Evolutionary conservation across 1,140 invertebrate species (phyloP).

Genomic region (Trissolcus basalis): DNA sequence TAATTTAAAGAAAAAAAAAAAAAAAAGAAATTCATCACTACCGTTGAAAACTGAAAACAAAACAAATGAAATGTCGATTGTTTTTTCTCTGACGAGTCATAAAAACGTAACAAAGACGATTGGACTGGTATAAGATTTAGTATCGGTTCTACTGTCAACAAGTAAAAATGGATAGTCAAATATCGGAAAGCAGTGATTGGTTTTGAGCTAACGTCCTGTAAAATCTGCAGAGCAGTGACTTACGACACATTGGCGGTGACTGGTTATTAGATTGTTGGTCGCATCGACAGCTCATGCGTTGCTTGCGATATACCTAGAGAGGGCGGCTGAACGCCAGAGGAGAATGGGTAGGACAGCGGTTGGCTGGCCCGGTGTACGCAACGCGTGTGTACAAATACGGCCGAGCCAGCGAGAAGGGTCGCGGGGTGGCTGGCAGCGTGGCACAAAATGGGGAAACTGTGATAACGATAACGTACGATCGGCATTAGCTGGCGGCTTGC

Average conservation of each 20-base stretch:
- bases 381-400: conserved; percentile 63
- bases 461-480: conserved; percentile 77
- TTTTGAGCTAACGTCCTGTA: conserved; percentile 63
- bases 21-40: too few relatives aligned
- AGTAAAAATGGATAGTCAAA: conserved; percentile 40
- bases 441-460: conserved; percentile 60
- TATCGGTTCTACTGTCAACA: conserved; percentile 17
- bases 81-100: neutral
- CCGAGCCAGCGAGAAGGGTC: conserved; percentile 43
- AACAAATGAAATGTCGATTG: neutral
- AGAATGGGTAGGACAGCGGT: conserved; percentile 27
- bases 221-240: conserved; percentile 72
- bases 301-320: conserved; percentile 57
- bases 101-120: neutral
- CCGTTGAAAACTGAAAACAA: too few relatives aligned
- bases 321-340: conserved; percentile 41
- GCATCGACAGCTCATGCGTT: conserved; percentile 74
- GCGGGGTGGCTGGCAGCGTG: conserved; percentile 22
- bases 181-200: conserved; percentile 65
- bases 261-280: conserved; percentile 76
- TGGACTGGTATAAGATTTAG: conserved; percentile 1
- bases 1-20: too few relatives aligned
- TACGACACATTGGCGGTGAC: conserved; percentile 72
- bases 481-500: conserved; percentile 76
- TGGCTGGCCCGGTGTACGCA: conserved; percentile 61